These are phyloP conservation scores for Odontamblyopus rebecca DNA, from an alignment of 2,797 vertebrate genomes.

Conservation along the genomic window DNA sequence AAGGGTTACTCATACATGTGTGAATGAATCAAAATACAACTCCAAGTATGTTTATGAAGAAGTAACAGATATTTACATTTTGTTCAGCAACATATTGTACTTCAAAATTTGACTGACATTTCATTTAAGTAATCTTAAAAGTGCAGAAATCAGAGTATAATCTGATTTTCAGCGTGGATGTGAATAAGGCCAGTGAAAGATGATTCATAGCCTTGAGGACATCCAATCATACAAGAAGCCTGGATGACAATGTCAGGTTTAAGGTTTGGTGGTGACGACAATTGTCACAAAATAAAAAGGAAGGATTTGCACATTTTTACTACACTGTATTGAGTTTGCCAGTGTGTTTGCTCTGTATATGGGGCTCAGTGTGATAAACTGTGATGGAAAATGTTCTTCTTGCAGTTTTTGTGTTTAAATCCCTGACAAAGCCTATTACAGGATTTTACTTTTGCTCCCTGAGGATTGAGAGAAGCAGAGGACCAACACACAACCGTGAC, in stretches of 20 bases:
- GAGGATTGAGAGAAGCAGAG: slow-evolving; percentile 23
- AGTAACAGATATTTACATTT: too few relatives aligned
- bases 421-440: slow-evolving; percentile 60
- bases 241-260: neutral
- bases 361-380: slow-evolving; percentile 16
- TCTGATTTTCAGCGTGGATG: too few relatives aligned
- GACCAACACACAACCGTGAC: slow-evolving; percentile 7
- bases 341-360: slow-evolving; percentile 11
- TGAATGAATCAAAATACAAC: too few relatives aligned
- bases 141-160: too few relatives aligned
- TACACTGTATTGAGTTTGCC: neutral
- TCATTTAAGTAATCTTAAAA: too few relatives aligned
- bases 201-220: neutral
- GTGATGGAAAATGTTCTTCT: slow-evolving; percentile 32
- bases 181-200: neutral
- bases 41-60: too few relatives aligned
- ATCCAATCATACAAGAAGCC: neutral
- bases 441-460: slow-evolving; percentile 34
- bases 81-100: too few relatives aligned
- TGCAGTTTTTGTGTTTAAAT: slow-evolving; percentile 42
- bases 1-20: too few relatives aligned
- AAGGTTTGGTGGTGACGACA: neutral
- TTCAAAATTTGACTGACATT: too few relatives aligned
- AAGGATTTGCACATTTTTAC: neutral
- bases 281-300: neutral